Base-by-base conservation (phyloP, 2,888 invertebrate species). In the Diarsia brunnea region DNA sequence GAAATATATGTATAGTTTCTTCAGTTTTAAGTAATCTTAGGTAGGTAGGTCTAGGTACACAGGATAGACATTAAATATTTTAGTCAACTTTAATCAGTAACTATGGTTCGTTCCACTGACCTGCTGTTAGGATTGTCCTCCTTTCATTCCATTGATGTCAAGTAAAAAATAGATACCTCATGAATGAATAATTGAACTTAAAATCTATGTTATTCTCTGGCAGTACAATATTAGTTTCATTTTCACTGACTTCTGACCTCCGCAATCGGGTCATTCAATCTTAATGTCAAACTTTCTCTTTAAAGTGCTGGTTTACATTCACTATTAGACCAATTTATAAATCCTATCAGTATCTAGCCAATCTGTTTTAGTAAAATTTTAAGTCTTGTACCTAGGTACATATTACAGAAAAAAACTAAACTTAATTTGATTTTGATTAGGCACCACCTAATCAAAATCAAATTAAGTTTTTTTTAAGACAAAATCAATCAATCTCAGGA, bases 261-360 rank as follows among this genome's bases (percentile, higher is more conserved):
- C 16, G 2, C 4, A 24, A 31, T 73, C 27, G 0, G n/a, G n/a
- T 51, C 16, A 27, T 58, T n/a, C 21, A 27, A n/a, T 72, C 21
- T 16, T 19, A 73, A n/a, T 7, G 12, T 19, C 73, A 16, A 38
- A 53, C 74, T 63, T 74, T 74, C 75, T 75, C 53, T 3, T 38
- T 11, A 21, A 19, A 55, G 53, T 19, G 5, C 45, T 47, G 7
- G 12, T 55, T 45, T 31, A 55, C 45, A 70, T 70, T 55, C n/a
- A 45, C 27, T n/a, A 5, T 38, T 8, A 43, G 16, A 4, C n/a
- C 4, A 8, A 66, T 49, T 65, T 24, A 14, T 43, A 27, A 19
- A 19, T 53, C 1, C 5, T 19, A 19, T n/a, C n/a, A n/a, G n/a
- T n/a, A n/a, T 38, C 21, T n/a, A 12, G 0, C 2, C 27, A 16